Conservation (phyloP, 2,888 invertebrate genomes). For the Cryptocheilus praepositus region DNA sequence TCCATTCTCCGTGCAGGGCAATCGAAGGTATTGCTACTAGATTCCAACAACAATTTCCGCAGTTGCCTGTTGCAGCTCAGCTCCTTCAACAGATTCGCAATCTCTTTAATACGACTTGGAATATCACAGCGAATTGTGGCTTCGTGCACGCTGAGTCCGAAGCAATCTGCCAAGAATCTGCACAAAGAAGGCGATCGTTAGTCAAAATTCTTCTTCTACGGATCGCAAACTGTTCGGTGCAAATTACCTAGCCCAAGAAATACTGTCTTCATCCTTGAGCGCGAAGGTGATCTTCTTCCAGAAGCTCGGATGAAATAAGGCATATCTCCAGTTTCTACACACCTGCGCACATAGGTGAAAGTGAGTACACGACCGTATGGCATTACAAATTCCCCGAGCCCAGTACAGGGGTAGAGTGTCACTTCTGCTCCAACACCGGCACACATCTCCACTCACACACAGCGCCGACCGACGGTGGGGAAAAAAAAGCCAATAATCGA, state of each 20-base stretch:
- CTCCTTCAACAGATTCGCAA: slow-evolving; percentile 66
- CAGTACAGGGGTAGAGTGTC: too few species aligned
- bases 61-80: slow-evolving; percentile 70
- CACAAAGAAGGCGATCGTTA: background rate
- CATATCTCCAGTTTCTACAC: slow-evolving; percentile 78
- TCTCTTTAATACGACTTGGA: slow-evolving; percentile 64
- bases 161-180: slow-evolving; percentile 70
- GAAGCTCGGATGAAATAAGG: slow-evolving; percentile 74
- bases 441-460: too few species aligned
- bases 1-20: slow-evolving; percentile 43
- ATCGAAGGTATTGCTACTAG: slow-evolving; percentile 67
- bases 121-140: slow-evolving; percentile 73
- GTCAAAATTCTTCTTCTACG: background rate
- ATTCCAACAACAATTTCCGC: slow-evolving; percentile 70
- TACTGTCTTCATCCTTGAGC: slow-evolving; percentile 68
- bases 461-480: too few species aligned
- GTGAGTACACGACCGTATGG: background rate
- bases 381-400: background rate
- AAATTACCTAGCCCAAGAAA: slow-evolving; percentile 65
- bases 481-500: too few species aligned
- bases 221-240: background rate
- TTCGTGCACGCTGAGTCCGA: slow-evolving; percentile 72
- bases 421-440: too few species aligned
- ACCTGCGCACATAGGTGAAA: slow-evolving; percentile 55
- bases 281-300: slow-evolving; percentile 74